Conservation (phyloP, 1,140 invertebrate species). For the Cydia fagiglandana region DNA sequence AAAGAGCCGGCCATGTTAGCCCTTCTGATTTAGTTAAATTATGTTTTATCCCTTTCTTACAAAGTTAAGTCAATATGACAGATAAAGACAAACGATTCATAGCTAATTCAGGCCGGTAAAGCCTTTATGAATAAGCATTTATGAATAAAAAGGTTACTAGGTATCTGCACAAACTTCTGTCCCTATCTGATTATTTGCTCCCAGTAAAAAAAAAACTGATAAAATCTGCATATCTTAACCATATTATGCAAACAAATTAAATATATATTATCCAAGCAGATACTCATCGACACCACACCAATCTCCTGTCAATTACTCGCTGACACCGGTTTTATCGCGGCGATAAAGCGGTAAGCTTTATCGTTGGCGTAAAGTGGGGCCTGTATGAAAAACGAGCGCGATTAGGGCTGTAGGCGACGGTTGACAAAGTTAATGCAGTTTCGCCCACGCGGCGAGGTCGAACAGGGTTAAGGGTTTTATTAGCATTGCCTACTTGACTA, state of each 20-base stretch:
- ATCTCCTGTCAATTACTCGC: slow-evolving; percentile 6
- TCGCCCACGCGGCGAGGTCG: slow-evolving; percentile 1
- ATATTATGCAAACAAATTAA: background rate
- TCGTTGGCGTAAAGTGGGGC: background rate
- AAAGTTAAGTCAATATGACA: too few relatives aligned
- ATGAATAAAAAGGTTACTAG: too few relatives aligned
- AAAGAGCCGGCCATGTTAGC: too few relatives aligned
- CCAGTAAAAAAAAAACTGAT: background rate
- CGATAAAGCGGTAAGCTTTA: slow-evolving; percentile 8
- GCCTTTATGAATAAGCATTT: too few relatives aligned
- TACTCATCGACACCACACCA: background rate
- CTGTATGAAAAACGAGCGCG: background rate
- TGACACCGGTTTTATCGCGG: background rate
- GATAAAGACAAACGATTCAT: too few relatives aligned
- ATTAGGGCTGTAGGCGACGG: background rate
- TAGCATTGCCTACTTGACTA: too few relatives aligned
- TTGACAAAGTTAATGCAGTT: slow-evolving; percentile 4
- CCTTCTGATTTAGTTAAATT: too few relatives aligned
- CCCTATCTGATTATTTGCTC: too few relatives aligned
- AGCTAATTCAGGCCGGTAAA: too few relatives aligned
- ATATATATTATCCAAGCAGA: background rate
- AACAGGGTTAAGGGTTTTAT: background rate
- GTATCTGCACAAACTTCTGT: too few relatives aligned
- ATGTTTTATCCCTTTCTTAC: too few relatives aligned
- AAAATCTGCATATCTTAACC: background rate